A percentile compares a stretch with the other conserved stretches of the same genome.
These are phyloP conservation scores for Dinocampus coccinellae DNA, from an alignment of 2,888 invertebrate genomes.

Conservation along the genomic window DNA sequence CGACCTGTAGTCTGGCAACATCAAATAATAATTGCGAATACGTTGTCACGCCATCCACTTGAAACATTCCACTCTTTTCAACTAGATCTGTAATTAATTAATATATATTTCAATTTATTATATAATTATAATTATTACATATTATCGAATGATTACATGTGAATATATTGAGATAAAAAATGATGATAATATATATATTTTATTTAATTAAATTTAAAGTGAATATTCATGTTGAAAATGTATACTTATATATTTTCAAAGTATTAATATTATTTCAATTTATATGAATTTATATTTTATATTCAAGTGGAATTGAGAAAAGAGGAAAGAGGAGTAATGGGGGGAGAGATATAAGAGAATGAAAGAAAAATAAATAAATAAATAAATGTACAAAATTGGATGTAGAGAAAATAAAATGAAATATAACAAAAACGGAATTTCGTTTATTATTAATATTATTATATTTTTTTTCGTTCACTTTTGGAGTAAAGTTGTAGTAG, in stretches of 20 bases:
- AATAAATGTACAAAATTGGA: not conserved
- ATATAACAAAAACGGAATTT: not conserved
- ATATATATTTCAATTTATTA: not conserved
- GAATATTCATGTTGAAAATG: not conserved
- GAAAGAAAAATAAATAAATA: not conserved
- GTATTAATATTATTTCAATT: not conserved
- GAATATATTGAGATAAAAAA: not conserved
- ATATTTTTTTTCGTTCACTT: no score
- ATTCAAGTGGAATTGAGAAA: not conserved
- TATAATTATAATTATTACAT: not conserved
- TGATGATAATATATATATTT: not conserved
- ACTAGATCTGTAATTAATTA: slow-evolving; percentile 76
- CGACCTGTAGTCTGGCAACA: slow-evolving; percentile 86
- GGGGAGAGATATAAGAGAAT: no score
- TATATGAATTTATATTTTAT: not conserved
- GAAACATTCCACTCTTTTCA: slow-evolving; percentile 71
- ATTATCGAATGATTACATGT: not conserved
- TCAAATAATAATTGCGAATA: slow-evolving; percentile 90
- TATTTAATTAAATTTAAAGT: not conserved
- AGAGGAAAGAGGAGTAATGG: not conserved
- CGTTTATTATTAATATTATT: no score
- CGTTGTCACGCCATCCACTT: slow-evolving; percentile 79
- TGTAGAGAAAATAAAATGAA: not conserved
- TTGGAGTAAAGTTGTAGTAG: not conserved
- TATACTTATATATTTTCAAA: not conserved